Percentiles rank a stretch among this genome's conserved stretches.
Conservation (phyloP, 2,888 invertebrate genomes). For the Lacanobia oleracea region DNA sequence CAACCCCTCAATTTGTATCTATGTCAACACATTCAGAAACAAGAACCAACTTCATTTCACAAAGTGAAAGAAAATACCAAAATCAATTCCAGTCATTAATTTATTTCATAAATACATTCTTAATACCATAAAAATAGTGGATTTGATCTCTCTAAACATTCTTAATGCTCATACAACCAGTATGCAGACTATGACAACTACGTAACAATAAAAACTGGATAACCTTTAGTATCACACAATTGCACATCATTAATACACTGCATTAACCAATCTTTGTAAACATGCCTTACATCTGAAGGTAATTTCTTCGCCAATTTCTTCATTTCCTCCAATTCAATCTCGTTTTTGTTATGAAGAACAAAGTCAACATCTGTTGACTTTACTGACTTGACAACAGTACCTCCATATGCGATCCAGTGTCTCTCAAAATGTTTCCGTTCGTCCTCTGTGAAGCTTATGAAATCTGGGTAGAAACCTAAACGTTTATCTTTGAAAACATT, state of each 20-base stretch:
- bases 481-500: slow-evolving; percentile 79
- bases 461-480: slow-evolving; percentile 87
- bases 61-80: slow-evolving; percentile 18
- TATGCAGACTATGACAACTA: slow-evolving; percentile 50
- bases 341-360: slow-evolving; percentile 79
- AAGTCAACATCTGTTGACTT: slow-evolving; percentile 79
- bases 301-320: slow-evolving; percentile 76
- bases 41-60: too few species aligned
- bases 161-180: slow-evolving; percentile 33
- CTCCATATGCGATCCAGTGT: slow-evolving; percentile 92
- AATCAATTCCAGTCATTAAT: not conserved
- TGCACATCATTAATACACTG: slow-evolving; percentile 81
- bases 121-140: slow-evolving; percentile 21
- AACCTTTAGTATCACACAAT: slow-evolving; percentile 78
- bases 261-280: slow-evolving; percentile 82
- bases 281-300: slow-evolving; percentile 77
- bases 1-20: not conserved
- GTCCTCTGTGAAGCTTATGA: slow-evolving; percentile 82
- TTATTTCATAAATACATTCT: slow-evolving; percentile 25
- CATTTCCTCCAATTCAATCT: slow-evolving; percentile 76
- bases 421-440: slow-evolving; percentile 85
- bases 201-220: slow-evolving; percentile 78
- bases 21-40: too few species aligned
- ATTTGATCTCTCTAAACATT: slow-evolving; percentile 29
- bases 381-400: slow-evolving; percentile 84